Conservation (phyloP, 2,113 vertebrate genomes). For the Esox niger region DNA sequence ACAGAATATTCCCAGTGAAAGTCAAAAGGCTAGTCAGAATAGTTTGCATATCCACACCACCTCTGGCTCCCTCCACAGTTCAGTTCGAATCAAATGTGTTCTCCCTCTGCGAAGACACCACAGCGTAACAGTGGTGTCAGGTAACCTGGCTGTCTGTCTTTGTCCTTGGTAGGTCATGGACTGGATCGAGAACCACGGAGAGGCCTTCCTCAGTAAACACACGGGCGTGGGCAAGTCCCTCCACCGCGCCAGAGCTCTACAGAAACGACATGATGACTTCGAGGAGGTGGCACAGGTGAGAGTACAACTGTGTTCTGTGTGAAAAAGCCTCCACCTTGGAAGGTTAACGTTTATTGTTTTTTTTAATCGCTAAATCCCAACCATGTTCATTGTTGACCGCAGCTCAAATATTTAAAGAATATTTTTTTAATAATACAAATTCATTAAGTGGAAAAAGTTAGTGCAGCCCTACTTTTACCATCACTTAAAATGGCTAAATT, state of each 20-base stretch:
- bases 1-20: not conserved
- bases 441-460: too few relatives aligned
- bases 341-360: too few relatives aligned
- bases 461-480: too few relatives aligned
- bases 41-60: not conserved
- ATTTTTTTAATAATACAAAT: too few relatives aligned
- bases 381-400: too few relatives aligned
- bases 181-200: constrained; percentile 98
- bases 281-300: constrained; percentile 96
- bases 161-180: constrained; percentile 72
- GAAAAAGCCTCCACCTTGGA: too few relatives aligned
- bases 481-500: too few relatives aligned
- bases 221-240: constrained; percentile 96
- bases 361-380: too few relatives aligned
- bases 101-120: not conserved
- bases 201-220: constrained; percentile 98
- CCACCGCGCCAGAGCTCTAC: constrained; percentile 90
- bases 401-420: too few relatives aligned
- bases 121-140: constrained; percentile 18
- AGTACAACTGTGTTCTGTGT: not conserved
- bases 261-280: constrained; percentile 98
- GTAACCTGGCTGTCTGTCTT: constrained; percentile 2
- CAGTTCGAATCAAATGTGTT: not conserved
- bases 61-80: not conserved
- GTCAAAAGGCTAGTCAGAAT: not conserved